A percentile compares a stretch with the other conserved stretches of the same genome.
Conservation (phyloP, 2,113 vertebrate genomes). For the Synodontis membranacea region DNA sequence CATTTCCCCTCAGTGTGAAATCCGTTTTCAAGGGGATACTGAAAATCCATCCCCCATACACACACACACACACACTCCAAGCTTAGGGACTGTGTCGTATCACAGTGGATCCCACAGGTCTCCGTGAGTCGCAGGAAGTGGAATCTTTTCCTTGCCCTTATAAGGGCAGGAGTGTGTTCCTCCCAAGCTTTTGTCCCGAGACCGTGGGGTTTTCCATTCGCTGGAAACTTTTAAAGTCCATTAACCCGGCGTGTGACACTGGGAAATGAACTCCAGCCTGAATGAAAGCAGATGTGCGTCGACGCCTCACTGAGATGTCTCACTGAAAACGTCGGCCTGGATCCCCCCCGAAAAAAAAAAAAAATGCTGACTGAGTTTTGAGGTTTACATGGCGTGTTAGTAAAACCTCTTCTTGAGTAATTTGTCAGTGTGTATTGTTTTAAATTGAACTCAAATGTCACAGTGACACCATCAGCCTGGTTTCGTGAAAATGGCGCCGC, state of each 20-base stretch:
- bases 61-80: background rate
- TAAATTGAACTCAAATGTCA: background rate
- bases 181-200: slow-evolving; percentile 30
- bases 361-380: background rate
- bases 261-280: slow-evolving; percentile 34
- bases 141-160: slow-evolving; percentile 37
- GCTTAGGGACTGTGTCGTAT: background rate
- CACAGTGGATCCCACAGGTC: slow-evolving; percentile 9
- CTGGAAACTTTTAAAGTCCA: slow-evolving; percentile 28
- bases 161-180: slow-evolving; percentile 46
- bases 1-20: slow-evolving; percentile 23
- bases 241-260: slow-evolving; percentile 34
- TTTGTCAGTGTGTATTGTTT: slow-evolving; percentile 27
- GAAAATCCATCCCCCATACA: slow-evolving; percentile 10
- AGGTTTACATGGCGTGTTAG: background rate
- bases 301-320: slow-evolving; percentile 31
- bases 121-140: slow-evolving; percentile 37
- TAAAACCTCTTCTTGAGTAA: background rate
- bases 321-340: slow-evolving; percentile 4
- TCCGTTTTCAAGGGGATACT: slow-evolving; percentile 24
- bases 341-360: background rate
- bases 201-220: slow-evolving; percentile 32
- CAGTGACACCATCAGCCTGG: background rate
- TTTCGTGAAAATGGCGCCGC: background rate
- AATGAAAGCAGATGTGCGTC: slow-evolving; percentile 39